These are phyloP conservation scores for Neoarius graeffei DNA, from an alignment of 2,113 vertebrate genomes.

Conservation along the genomic window DNA sequence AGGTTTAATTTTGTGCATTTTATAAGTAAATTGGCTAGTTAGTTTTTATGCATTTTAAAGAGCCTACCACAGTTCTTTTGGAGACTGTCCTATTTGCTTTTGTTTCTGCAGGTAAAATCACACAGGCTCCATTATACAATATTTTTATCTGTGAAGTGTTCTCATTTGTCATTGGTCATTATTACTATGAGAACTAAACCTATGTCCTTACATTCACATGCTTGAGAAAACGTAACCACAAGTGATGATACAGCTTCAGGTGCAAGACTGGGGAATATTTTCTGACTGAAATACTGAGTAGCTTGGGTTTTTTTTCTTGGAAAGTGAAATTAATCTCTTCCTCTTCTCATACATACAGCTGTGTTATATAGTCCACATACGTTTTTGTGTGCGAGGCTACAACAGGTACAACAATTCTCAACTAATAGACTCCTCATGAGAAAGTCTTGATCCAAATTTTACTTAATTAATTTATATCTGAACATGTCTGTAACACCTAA, in stretches of 20 bases:
- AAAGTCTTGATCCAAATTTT: not conserved
- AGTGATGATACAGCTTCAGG: conserved; percentile 8
- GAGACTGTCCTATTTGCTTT: not conserved
- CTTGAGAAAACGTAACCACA: not conserved
- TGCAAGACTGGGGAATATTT: conserved; percentile 20
- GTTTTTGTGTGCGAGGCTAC: not conserved
- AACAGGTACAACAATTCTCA: not conserved
- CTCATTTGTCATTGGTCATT: not conserved
- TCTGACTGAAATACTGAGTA: conserved; percentile 17
- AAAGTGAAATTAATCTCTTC: conserved; percentile 42
- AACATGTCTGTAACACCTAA: not conserved
- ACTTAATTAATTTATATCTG: not conserved
- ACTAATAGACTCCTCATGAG: not conserved
- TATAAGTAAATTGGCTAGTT: not conserved
- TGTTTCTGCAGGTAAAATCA: not conserved
- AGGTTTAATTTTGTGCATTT: not conserved
- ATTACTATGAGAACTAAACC: not conserved
- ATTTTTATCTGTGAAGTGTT: not conserved
- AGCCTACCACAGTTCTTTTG: not conserved
- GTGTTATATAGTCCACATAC: not conserved
- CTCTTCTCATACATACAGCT: conserved; percentile 33
- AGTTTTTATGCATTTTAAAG: not conserved
- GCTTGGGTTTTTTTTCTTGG: conserved; percentile 4
- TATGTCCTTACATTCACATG: not conserved
- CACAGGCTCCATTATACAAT: not conserved